Evolutionary conservation across 1,140 invertebrate genomes (phyloP), one percentile per base, ranked within the genome.

Genomic region (Platorchestia sp.): DNA sequence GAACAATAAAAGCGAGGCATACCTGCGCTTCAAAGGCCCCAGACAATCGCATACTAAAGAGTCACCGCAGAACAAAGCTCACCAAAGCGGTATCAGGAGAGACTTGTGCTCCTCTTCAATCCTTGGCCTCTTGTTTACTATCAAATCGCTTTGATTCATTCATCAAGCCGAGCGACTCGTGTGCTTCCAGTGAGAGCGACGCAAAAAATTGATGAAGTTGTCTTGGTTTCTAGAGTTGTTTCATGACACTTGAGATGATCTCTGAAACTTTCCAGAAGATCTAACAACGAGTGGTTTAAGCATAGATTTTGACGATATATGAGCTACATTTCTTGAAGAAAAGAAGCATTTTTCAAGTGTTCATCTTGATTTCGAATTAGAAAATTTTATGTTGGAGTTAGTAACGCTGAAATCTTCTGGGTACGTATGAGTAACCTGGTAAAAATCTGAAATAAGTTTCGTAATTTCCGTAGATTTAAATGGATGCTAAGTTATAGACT

Each of bases 121-220:
- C 91, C 45, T 44, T 16, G 36, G 43, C 5, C 87, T 89, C 91
- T 93, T 93, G 91, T 93, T 93, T 93, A 44, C 91, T 93, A 93
- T 93, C 91, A 93, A 93, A 93, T 93, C 91, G 43, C 91, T 47
- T 41, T 0, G 91, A 47, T 45, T 93, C 91, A 93, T 93, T 93
- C 45, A 93, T 93, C 91, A 93, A 7, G 44, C 40, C 7, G n/a
- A 93, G 91, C 36, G 6, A 44, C 45, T 45, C 44, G 6, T 36
- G 42, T 42, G 87, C 59, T 22, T 75, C 59, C 59, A 75, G 59
- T 10, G 59, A 10, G 27, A 36, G 3, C 27, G 27, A 75, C 14
- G 1, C 59, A 36, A 10, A 36, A 36, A 75, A 75, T 75, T 22
- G 36, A 75, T 75, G 59, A 75, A 75, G 27, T 75, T 36, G 1